Evolutionary conservation across 53 echinoderm and acorn worm species (phyloP).

Genomic region (Patiria pectinifera): DNA sequence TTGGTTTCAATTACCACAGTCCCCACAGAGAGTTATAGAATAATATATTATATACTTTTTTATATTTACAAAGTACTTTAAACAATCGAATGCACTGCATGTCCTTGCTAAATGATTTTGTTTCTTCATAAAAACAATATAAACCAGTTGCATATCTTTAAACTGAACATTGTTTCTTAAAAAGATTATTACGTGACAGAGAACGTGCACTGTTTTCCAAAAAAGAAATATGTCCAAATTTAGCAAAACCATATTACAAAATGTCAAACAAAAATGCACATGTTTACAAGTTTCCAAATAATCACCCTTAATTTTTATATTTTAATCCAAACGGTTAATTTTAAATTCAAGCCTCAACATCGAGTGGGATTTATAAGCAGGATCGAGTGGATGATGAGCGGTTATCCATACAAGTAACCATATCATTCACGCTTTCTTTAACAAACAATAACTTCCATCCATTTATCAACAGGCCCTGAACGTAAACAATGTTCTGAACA

Average conservation of each 20-base stretch:
- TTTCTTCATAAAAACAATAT: neutral
- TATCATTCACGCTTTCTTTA: too few relatives aligned
- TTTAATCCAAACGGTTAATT: neutral
- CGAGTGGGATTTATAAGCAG: neutral
- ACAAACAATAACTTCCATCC: too few relatives aligned
- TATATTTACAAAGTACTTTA: slow-evolving; percentile 59
- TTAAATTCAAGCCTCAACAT: neutral
- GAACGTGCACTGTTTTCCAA: neutral
- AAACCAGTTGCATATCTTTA: slow-evolving; percentile 43
- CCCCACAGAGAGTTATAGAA: slow-evolving; percentile 43
- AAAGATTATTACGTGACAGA: neutral
- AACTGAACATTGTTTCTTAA: neutral
- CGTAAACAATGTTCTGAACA: neutral
- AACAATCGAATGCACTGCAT: slow-evolving; percentile 47
- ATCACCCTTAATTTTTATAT: neutral
- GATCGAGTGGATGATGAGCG: neutral
- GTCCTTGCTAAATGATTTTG: slow-evolving; percentile 2
- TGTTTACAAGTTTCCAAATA: neutral
- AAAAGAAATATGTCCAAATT: neutral
- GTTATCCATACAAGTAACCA: neutral
- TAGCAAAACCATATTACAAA: neutral
- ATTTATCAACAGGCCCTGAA: too few relatives aligned
- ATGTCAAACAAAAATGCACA: neutral
- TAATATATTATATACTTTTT: slow-evolving; percentile 50
- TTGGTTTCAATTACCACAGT: slow-evolving; percentile 36